phyloP scores from a whole-genome alignment of 2,888 invertebrate species.

The Pelosia muscerda region DNA sequence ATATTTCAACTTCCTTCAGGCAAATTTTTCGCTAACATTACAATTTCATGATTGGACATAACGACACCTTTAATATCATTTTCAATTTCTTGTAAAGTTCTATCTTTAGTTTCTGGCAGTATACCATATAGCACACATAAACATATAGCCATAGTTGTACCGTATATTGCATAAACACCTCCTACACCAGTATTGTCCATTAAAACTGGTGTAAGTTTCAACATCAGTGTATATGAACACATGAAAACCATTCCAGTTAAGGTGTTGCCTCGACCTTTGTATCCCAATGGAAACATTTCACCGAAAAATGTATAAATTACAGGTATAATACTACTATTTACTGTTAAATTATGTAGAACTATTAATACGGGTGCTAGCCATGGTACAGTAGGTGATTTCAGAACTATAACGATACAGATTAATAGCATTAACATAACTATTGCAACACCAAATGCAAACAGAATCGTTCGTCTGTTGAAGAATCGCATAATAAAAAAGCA shows the following conservation, averaged over 20 bases:
- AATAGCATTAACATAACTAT: slow-evolving; percentile 5
- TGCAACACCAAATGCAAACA: slow-evolving; percentile 5
- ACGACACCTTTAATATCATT: neutral
- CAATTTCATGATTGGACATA: neutral
- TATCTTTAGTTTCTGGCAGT: neutral
- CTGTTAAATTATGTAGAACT: slow-evolving; percentile 2
- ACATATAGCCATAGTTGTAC: neutral
- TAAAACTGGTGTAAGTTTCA: neutral
- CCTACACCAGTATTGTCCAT: neutral
- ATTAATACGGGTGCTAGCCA: slow-evolving; percentile 11
- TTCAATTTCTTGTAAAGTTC: neutral
- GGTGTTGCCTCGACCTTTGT: slow-evolving; percentile 6
- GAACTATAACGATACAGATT: slow-evolving; percentile 2
- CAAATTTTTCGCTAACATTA: neutral
- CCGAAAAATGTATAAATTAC: slow-evolving; percentile 5
- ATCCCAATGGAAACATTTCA: slow-evolving; percentile 13
- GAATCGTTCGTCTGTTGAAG: slow-evolving; percentile 4
- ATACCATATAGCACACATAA: neutral
- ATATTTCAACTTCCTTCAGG: no score
- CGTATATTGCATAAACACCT: neutral
- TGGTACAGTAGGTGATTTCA: neutral
- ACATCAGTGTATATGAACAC: neutral
- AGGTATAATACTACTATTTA: slow-evolving; percentile 9
- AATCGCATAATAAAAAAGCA: neutral
- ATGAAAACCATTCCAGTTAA: neutral